Conservation (phyloP, 2,113 vertebrate genomes). For the Apteryx owenii region DNA sequence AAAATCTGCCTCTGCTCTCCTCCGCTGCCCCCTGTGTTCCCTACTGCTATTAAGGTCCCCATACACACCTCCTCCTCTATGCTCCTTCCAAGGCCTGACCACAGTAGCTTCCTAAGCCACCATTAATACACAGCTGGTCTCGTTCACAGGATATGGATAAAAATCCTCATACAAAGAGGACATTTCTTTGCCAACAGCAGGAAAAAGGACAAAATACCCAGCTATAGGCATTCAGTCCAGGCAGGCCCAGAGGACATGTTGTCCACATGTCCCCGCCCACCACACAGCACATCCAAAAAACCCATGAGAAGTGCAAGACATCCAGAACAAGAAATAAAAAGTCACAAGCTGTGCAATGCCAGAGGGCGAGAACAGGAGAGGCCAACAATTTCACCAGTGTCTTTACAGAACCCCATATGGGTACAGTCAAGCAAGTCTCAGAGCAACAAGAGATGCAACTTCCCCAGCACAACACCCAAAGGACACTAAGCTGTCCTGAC, state of each 20-base stretch:
- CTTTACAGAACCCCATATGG: not conserved
- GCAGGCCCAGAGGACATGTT: not conserved
- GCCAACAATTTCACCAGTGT: not conserved
- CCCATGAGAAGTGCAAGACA: not conserved
- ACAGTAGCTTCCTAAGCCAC: not conserved
- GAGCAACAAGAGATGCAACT: not conserved
- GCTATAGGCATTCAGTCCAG: not conserved
- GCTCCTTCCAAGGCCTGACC: not conserved
- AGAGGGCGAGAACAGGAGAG: not conserved
- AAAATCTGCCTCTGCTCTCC: slow-evolving; percentile 52
- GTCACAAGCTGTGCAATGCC: not conserved
- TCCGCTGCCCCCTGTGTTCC: slow-evolving; percentile 42
- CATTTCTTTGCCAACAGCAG: not conserved
- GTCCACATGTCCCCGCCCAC: not conserved
- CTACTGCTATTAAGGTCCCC: not conserved
- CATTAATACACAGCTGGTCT: not conserved
- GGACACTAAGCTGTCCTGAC: not conserved
- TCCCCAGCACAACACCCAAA: not conserved
- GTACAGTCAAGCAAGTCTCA: too few relatives aligned
- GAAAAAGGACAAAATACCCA: not conserved
- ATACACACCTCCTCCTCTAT: not conserved
- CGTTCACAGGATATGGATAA: not conserved
- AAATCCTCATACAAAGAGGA: not conserved
- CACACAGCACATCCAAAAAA: not conserved
- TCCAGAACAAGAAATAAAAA: not conserved